phyloP scores from a whole-genome alignment of 2,888 invertebrate genomes.

The Bimastos eiseni region DNA sequence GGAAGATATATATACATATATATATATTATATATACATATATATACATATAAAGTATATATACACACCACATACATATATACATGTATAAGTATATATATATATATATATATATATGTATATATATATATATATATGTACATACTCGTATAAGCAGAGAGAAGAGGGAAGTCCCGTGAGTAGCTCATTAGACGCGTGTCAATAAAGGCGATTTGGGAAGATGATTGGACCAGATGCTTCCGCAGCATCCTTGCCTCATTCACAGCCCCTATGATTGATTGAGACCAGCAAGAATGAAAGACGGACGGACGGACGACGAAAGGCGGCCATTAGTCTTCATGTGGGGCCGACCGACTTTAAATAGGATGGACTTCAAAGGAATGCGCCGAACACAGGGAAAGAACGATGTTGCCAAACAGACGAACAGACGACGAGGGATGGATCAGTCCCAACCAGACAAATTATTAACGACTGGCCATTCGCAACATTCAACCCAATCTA shows the following conservation, averaged over 20 bases:
- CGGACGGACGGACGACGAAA: not conserved
- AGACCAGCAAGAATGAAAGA: not conserved
- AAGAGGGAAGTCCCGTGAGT: not conserved
- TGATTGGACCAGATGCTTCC: not conserved
- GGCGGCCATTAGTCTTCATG: conserved; percentile 14
- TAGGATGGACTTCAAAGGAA: not conserved
- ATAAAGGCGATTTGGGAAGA: not conserved
- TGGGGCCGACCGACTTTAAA: not conserved
- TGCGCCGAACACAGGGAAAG: not conserved
- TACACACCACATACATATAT: not conserved
- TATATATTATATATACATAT: not conserved
- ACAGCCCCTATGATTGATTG: not conserved
- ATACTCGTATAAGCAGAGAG: not conserved
- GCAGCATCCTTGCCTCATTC: not conserved
- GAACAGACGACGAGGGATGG: not conserved
- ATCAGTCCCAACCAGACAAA: not conserved
- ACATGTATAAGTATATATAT: not conserved
- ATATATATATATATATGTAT: conserved; percentile 15
- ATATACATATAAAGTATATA: not conserved
- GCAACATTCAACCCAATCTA: not conserved
- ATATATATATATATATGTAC: conserved; percentile 8
- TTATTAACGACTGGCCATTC: not conserved
- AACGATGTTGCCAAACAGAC: not conserved
- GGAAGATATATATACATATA: too few species aligned
- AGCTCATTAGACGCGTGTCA: not conserved